These are phyloP conservation scores for Bombylius discolor DNA, from an alignment of 2,888 invertebrate species.

Conservation along the genomic window DNA sequence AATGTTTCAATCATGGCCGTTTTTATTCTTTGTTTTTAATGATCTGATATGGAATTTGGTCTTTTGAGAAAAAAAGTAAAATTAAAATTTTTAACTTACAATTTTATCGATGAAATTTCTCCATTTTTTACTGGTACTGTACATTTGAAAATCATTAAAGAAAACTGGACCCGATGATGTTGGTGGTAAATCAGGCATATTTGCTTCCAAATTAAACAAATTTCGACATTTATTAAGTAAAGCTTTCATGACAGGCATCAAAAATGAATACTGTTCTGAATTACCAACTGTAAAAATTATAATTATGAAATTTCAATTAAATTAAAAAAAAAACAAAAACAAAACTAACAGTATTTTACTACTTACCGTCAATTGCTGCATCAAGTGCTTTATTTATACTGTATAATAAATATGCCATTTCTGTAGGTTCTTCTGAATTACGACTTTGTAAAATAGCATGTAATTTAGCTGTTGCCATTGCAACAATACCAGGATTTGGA, in stretches of 20 bases:
- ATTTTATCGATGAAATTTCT: constrained; percentile 39
- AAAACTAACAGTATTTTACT: background rate
- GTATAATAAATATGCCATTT: constrained; percentile 42
- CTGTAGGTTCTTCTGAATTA: constrained; percentile 40
- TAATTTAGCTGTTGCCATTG: constrained; percentile 46
- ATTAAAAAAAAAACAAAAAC: too few species aligned
- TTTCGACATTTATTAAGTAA: constrained; percentile 41
- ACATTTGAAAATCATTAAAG: constrained; percentile 47
- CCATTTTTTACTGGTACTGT: constrained; percentile 44
- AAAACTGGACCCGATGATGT: constrained; percentile 44
- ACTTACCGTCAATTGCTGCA: constrained; percentile 36
- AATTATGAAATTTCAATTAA: background rate
- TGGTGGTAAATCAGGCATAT: constrained; percentile 40
- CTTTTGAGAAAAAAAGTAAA: background rate
- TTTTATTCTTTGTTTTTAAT: too few species aligned
- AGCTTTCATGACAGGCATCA: constrained; percentile 49
- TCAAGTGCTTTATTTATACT: constrained; percentile 38
- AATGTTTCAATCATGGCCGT: too few species aligned
- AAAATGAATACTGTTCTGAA: constrained; percentile 45
- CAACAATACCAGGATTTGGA: constrained; percentile 41
- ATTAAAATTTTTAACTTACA: constrained; percentile 27
- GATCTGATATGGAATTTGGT: too few species aligned
- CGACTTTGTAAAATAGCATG: constrained; percentile 46
- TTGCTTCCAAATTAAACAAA: constrained; percentile 30
- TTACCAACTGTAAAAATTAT: constrained; percentile 31